phyloP scores from a whole-genome alignment of 2,888 invertebrate genomes.

The Diadromus collaris region DNA sequence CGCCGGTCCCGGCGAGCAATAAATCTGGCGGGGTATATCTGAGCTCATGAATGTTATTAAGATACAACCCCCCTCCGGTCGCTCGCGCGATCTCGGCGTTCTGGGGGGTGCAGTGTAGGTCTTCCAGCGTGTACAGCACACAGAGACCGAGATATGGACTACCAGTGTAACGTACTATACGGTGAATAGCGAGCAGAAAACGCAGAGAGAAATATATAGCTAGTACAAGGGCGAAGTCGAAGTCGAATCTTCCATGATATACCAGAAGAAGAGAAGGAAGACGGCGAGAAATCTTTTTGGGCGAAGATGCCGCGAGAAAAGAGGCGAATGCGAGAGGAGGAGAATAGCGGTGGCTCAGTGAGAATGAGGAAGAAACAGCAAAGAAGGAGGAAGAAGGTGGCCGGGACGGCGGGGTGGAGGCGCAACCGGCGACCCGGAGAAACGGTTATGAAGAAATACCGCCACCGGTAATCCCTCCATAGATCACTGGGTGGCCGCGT shows the following conservation, averaged over 20 bases:
- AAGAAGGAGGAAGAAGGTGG: slow-evolving; percentile 48
- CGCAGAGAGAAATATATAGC: slow-evolving; percentile 67
- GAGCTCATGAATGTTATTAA: slow-evolving; percentile 81
- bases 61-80: slow-evolving; percentile 78
- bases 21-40: slow-evolving; percentile 80
- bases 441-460: slow-evolving; percentile 80
- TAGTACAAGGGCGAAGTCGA: slow-evolving; percentile 59
- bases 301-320: slow-evolving; percentile 43
- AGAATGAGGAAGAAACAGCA: slow-evolving; percentile 42
- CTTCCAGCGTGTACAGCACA: slow-evolving; percentile 59
- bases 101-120: slow-evolving; percentile 66
- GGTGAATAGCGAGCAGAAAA: slow-evolving; percentile 1
- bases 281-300: slow-evolving; percentile 21
- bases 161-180: slow-evolving; percentile 8
- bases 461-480: slow-evolving; percentile 79
- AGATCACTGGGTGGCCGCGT: slow-evolving; percentile 74
- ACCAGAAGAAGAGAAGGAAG: slow-evolving; percentile 50
- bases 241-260: slow-evolving; percentile 61
- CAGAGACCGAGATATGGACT: slow-evolving; percentile 17
- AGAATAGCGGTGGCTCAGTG: slow-evolving; percentile 14
- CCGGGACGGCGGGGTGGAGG: slow-evolving; percentile 46
- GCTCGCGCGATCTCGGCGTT: slow-evolving; percentile 68
- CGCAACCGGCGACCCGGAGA: slow-evolving; percentile 68
- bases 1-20: slow-evolving; percentile 77
- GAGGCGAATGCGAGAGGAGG: slow-evolving; percentile 22